Base-by-base conservation (phyloP, 2,888 invertebrate species). In the Ceramica pisi region DNA sequence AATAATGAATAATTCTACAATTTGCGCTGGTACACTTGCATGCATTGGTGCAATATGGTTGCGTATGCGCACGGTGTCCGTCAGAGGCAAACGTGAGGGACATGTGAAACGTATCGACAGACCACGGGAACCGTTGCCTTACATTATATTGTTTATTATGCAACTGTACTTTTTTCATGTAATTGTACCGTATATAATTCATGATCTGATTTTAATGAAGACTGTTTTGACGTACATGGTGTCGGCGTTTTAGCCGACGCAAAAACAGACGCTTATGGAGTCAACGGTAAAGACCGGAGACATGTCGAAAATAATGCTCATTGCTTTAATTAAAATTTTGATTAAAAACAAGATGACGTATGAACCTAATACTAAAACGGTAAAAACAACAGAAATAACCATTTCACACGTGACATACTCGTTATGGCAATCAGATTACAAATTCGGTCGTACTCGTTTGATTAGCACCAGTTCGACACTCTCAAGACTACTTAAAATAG, bases 1-100 rank as follows among this genome's bases (percentile, higher is more conserved):
- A 78, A 82, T 87, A 87, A 92, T 91, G 89, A 92, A 91, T 91
- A 89, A 92, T 92, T 92, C 90, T 84, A 88, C 90, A 83, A 90
- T 89, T 87, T 86, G 82, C 84, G 75, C 77, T 83, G 88, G 86
- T 89, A 90, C 89, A 90, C 85, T 90, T 89, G 89, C 90, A 91
- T 92, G 87, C 87, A 88, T 87, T 87, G 83, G 81, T 88, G 87
- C 89, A 88, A 80, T 75, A 82, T 71, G 61, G 80, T 88, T 91
- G 82, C 83, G 90, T 91, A 91, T 91, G 91, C 91, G 84, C 79
- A 68, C 64, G 70, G 83, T 81, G 83, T 83, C 81, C 73, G 67
- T 70, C 80, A 73, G 71, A 72, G 71, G 64, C 71, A 80, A 75
- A 92, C 92, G 92, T 91, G 92, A 88, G 73, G 60, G 62, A 87